Conservation (phyloP, 2,888 invertebrate species). For the Cyaniris semiargus region DNA sequence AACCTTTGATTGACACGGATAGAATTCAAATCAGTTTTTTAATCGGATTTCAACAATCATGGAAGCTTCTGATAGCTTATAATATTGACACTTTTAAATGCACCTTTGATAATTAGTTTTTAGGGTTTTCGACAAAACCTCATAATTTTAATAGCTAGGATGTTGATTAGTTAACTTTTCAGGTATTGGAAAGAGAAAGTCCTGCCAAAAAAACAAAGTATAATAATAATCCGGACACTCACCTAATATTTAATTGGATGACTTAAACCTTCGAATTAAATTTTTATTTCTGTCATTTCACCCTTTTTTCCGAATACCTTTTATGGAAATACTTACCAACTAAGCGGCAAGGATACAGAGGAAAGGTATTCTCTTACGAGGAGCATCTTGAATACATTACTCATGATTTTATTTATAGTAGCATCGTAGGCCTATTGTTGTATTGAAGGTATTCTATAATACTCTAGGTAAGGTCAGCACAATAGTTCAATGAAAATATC, state of each 20-base stretch:
- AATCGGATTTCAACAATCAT: not conserved
- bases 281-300: too few species aligned
- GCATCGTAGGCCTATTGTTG: conserved; percentile 34
- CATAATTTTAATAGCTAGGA: not conserved
- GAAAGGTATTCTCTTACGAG: not conserved
- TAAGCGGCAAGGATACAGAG: not conserved
- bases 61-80: not conserved
- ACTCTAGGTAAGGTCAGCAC: conserved; percentile 33
- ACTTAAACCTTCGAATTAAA: too few species aligned
- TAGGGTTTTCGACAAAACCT: not conserved
- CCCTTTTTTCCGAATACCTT: too few species aligned
- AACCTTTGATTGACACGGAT: not conserved
- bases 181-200: too few species aligned
- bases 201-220: too few species aligned
- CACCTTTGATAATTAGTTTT: not conserved
- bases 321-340: not conserved
- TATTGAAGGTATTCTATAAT: conserved; percentile 33
- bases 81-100: not conserved
- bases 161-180: too few species aligned
- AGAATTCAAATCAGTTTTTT: not conserved
- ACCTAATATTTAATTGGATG: too few species aligned
- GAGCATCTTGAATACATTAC: conserved; percentile 16
- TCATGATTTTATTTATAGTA: conserved; percentile 5
- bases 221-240: too few species aligned
- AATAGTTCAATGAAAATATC: not conserved